Evolutionary conservation across 2,888 invertebrate genomes (phyloP), one percentile per base, ranked within the genome.

Genomic region (Boloria euphrosyne): DNA sequence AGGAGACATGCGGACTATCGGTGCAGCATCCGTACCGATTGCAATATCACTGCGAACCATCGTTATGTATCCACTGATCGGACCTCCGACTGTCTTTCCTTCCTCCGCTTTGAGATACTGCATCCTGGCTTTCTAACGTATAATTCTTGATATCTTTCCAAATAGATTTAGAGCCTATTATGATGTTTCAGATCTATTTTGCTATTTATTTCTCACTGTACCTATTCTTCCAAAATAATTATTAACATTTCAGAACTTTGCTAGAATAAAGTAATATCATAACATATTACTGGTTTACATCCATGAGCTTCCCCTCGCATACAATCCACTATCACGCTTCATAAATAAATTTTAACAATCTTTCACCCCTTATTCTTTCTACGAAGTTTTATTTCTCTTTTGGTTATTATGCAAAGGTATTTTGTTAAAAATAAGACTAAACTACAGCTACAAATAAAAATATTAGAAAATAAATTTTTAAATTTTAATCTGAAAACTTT

Each of bases 1-100:
- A 55, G 76, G 76, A 73, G 73, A 72, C 68, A 67, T 65, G 53
- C 67, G 66, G 63, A 65, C 62, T 70, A 75, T 73, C 73, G 67
- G 65, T 60, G 55, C 71, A 67, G 71, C 70, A 73, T 74, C 70
- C 72, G 73, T 74, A 75, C 72, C 74, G 70, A 72, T 70, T 69
- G 69, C 63, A 71, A 64, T 71, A 72, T 72, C 72, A 70, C 65
- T 58, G 67, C 62, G 66, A 59, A 69, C 66, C 71, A 71, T 68
- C 69, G 68, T 71, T 69, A 73, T 66, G 64, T 59, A 69, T 71
- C 66, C 64, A 62, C 47, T 49, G 55, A 68, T 70, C 71, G 66
- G 68, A 67, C 66, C 71, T 65, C 59, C 66, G 71, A 72, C 72
- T 69, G 73, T 72, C 69, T 65, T 61, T 65, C 71, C 73, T 71